Percentiles rank a stretch among this genome's conserved stretches.
These are phyloP conservation scores for Temnothorax ravouxi DNA, from an alignment of 2,888 invertebrate genomes.

Conservation along the genomic window DNA sequence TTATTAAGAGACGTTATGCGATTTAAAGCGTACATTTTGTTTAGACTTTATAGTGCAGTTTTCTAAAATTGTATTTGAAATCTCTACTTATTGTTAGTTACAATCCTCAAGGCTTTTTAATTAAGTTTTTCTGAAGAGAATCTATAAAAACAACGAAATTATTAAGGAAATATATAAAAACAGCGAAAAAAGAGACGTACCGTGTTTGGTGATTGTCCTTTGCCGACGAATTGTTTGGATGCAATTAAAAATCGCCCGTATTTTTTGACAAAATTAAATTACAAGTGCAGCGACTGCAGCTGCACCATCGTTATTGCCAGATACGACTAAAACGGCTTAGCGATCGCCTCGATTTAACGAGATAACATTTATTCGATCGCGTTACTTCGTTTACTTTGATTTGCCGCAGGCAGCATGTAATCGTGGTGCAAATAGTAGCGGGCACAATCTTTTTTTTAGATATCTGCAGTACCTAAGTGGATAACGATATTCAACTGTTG, in stretches of 20 bases:
- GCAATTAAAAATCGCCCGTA: slow-evolving; percentile 23
- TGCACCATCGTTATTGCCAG: slow-evolving; percentile 4
- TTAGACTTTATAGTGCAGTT: neutral
- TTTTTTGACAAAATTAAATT: slow-evolving; percentile 30
- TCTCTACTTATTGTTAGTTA: neutral
- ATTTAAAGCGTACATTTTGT: neutral
- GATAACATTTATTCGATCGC: slow-evolving; percentile 36
- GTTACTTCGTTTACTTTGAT: slow-evolving; percentile 30
- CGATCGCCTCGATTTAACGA: slow-evolving; percentile 41
- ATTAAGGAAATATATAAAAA: slow-evolving; percentile 1
- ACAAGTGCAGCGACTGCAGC: slow-evolving; percentile 22
- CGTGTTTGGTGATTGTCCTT: neutral
- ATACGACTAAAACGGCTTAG: slow-evolving; percentile 18
- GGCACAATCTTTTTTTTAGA: neutral
- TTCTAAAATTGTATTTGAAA: neutral
- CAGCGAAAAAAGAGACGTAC: neutral
- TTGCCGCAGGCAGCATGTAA: neutral
- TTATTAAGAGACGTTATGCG: neutral
- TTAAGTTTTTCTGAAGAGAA: neutral
- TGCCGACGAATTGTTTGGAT: neutral
- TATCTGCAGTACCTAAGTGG: neutral
- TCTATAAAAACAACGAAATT: neutral
- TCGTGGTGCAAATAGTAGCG: neutral
- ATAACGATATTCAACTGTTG: neutral
- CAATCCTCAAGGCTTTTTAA: neutral